Evolutionary conservation across 2,113 vertebrate genomes (phyloP).

Genomic region (Amphiprion ocellaris): DNA sequence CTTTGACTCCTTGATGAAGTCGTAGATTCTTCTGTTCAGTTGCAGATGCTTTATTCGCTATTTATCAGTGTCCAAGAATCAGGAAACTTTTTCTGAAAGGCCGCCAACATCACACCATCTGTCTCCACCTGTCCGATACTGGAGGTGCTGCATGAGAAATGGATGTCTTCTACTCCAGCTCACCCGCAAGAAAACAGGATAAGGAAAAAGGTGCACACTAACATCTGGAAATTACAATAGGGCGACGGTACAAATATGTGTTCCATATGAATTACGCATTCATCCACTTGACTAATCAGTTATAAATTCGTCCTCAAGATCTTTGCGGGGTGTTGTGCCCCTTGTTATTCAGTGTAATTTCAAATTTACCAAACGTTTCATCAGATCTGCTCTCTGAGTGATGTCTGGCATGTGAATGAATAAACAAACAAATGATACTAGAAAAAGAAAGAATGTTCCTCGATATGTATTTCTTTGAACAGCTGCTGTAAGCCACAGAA

Average conservation of each 20-base stretch:
- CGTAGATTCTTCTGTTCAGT: slow-evolving; percentile 30
- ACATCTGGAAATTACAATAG: slow-evolving; percentile 3
- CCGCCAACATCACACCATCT: slow-evolving; percentile 75
- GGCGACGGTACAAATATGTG: background rate
- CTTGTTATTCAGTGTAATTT: background rate
- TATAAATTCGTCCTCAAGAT: background rate
- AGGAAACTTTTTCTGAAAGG: slow-evolving; percentile 61
- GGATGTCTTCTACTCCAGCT: background rate
- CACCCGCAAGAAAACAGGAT: slow-evolving; percentile 1
- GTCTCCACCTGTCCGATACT: slow-evolving; percentile 59
- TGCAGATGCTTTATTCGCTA: slow-evolving; percentile 47
- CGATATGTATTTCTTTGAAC: slow-evolving; percentile 64
- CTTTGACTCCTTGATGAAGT: slow-evolving; percentile 43
- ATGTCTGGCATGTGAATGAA: background rate
- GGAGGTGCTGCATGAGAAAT: slow-evolving; percentile 56
- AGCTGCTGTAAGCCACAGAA: slow-evolving; percentile 73
- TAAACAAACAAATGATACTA: background rate
- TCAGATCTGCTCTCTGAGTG: background rate
- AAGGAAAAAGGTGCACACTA: background rate
- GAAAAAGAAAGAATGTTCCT: slow-evolving; percentile 32
- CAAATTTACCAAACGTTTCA: background rate
- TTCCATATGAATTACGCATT: background rate
- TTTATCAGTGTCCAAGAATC: slow-evolving; percentile 67
- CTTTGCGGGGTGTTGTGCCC: background rate
- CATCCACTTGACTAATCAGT: background rate